Conservation (phyloP, 2,888 invertebrate species). For the Acrocera orbiculus region DNA sequence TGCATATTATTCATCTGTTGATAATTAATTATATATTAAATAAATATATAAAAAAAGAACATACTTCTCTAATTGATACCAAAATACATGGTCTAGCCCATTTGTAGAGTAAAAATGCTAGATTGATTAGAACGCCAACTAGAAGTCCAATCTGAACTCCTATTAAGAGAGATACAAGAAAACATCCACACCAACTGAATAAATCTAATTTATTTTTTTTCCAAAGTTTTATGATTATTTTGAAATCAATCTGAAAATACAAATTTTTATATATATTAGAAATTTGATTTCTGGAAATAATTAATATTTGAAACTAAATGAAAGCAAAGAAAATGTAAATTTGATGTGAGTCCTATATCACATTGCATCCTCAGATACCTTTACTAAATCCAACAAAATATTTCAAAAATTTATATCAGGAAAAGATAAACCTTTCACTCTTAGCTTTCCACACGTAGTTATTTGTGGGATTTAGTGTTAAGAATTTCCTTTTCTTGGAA, state of each 20-base stretch:
- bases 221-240: conserved; percentile 37
- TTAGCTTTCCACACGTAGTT: too few relatives aligned
- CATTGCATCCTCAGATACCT: too few relatives aligned
- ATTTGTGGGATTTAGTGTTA: too few relatives aligned
- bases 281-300: too few relatives aligned
- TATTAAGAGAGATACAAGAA: conserved; percentile 44
- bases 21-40: not conserved
- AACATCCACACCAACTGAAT: conserved; percentile 46
- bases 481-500: too few relatives aligned
- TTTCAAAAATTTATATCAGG: too few relatives aligned
- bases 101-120: conserved; percentile 43
- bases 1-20: conserved; percentile 32
- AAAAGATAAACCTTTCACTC: not conserved
- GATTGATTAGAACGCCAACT: conserved; percentile 47
- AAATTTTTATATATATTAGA: conserved; percentile 7
- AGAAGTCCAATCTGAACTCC: conserved; percentile 69
- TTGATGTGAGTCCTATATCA: too few relatives aligned
- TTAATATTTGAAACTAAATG: too few relatives aligned
- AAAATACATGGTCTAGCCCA: conserved; percentile 43
- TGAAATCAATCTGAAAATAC: conserved; percentile 35
- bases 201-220: conserved; percentile 42
- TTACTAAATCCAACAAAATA: not conserved
- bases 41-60: not conserved
- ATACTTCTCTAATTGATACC: conserved; percentile 19
- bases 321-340: too few relatives aligned